Evolutionary conservation across 2,888 invertebrate species (phyloP), one percentile per base, ranked within the genome.

Genomic region (Hyposoter didymator): DNA sequence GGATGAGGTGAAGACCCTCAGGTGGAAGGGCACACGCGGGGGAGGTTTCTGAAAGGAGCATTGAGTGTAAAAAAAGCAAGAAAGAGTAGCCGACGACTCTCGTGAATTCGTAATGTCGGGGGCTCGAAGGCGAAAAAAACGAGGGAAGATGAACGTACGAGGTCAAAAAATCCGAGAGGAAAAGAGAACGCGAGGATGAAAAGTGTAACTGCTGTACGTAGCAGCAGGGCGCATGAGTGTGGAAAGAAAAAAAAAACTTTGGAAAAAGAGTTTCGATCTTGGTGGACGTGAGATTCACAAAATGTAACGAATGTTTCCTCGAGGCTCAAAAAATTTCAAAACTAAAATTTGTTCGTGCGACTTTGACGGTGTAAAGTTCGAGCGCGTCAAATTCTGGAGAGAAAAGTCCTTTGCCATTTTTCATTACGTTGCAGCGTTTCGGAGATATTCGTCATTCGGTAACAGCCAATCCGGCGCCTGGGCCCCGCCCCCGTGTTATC

Each of bases 61-160:
- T 78, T 75, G 84, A 75, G 67, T 47, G 55, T 43, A 28, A 10
- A 22, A 59, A 43, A 35, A 55, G 12, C 2, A 14, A 66, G 19
- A 49, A 1, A 78, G 66, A 66, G 32, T 1, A 5, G 59, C 28
- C 52, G 43, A 66, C 62, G 72, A 28, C 62, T 49, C 73, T 74
- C 69, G 78, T 81, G 81, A 84, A 84, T 78, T 78, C 69, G 66
- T 81, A 81, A 70, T 72, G 84, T 78, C 32, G 45, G 67, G 45
- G 67, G 59, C 74, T 62, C 70, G 82, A 78, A 78, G 22, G 43
- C 43, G 69, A 79, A 75, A 82, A 83, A 79, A 76, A 74, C 79
- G 83, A 72, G 83, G 74, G 69, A 84, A 70, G 70, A 66, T 14
- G 59, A 64, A 45, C n/a, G 52, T 39, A 64, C 64, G 84, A 55